Evolutionary conservation across 1,140 invertebrate species (phyloP), one percentile per base, ranked within the genome.

Genomic region (Holcopasites calliopsidis): DNA sequence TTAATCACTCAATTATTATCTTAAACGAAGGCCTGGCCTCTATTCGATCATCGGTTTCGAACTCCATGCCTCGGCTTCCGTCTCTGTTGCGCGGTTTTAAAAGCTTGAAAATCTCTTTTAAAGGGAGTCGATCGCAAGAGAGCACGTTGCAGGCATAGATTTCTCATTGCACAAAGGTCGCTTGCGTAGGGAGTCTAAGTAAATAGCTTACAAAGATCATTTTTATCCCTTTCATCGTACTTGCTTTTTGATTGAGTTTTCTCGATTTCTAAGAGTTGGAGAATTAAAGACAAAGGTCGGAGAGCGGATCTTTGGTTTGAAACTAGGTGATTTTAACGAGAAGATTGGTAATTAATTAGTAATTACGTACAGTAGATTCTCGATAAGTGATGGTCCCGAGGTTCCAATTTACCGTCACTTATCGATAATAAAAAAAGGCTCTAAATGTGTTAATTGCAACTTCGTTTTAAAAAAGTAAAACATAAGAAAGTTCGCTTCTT

Each of bases 1-100:
- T 65, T 65, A 28, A 50, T 74, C 50, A 18, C 50, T 68, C 72
- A 31, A 74, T 44, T 83, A 83, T 57, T 69, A 80, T 49, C 60
- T 58, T 58, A 74, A 73, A 60, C 58, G 50, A 54, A 71, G 52
- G 58, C 16, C 33, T 80, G 13, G 35, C 68, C n/a, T 10, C 52
- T 81, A 54, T 47, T 80, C 40, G 42, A 65, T 50, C 62, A 18
- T 33, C 40, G 64, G 40, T 49, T 58, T 35, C 38, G 26, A 68
- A 18, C 23, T 65, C 33, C 28, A 54, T 57, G 7, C 31, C 18
- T 6, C 21, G 6, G n/a, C 3, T 11, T 23, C n/a, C 7, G 11
- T 33, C 3, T 13, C 26, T 35, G 54, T 73, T 28, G 50, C 35
- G 52, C 62, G 52, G 38, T 75, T 57, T 42, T 38, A 68, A 75